Conservation (phyloP, 1,140 invertebrate genomes). For the Gyrodactylus bullatarudis region DNA sequence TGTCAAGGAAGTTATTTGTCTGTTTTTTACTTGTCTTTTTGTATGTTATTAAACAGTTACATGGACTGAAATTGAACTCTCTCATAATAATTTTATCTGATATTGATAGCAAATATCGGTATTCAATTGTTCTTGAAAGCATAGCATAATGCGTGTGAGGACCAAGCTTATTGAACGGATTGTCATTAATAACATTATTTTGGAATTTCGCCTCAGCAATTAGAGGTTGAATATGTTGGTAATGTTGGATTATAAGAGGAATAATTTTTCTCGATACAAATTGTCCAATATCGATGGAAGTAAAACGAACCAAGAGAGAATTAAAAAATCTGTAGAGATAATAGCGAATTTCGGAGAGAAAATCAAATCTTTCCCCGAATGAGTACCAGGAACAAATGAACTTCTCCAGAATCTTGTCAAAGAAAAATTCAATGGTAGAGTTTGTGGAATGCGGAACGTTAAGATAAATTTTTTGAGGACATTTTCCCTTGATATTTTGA, state of each 20-base stretch:
- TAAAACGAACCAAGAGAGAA: not conserved
- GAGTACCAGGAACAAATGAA: not conserved
- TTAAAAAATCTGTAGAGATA: not conserved
- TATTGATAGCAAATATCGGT: not conserved
- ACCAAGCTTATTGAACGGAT: not conserved
- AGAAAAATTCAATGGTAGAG: not conserved
- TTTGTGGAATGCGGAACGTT: not conserved
- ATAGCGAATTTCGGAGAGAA: not conserved
- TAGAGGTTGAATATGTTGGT: not conserved
- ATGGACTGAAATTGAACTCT: not conserved
- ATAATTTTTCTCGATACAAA: not conserved
- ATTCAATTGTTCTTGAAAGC: not conserved
- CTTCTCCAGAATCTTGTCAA: not conserved
- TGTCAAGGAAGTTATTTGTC: not conserved
- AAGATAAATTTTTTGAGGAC: not conserved
- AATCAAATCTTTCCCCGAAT: not conserved
- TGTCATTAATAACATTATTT: not conserved
- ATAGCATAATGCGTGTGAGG: not conserved
- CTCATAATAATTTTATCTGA: not conserved
- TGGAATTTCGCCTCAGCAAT: not conserved
- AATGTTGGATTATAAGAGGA: not conserved
- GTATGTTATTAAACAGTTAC: not conserved
- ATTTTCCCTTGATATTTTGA: not conserved
- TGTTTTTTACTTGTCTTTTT: not conserved
- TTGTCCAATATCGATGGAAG: not conserved